Base-by-base conservation (phyloP, 92 coral and sea anemone genomes). In the Bergia puertoricense region DNA sequence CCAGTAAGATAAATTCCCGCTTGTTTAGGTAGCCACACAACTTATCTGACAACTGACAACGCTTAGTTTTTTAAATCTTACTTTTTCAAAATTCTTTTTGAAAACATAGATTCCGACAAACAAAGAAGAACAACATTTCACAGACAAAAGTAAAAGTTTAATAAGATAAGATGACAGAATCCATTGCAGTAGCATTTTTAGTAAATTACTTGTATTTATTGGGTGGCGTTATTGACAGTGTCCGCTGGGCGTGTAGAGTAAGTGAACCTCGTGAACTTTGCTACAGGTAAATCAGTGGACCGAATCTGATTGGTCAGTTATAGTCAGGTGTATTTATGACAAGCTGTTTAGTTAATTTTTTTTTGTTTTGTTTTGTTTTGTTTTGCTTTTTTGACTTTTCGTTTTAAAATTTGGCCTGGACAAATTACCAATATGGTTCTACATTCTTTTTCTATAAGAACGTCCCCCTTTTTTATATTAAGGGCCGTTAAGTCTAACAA, bases 171-270 rank as follows among this genome's bases (percentile, higher is more conserved):
- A 84, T 68, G 77, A 84, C 56, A 62, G n/a, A 66, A 62, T 62
- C 54, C 86, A 82, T 9, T 67, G 37, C 67, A 71, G 57, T 23
- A 72, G 15, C 79, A 37, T 46, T 72, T 54, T 84, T 43, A 36
- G 48, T 8, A 71, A 11, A 84, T 84, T 84, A 71, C 78, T n/a
- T 73, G 77, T 73, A 13, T 72, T 20, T 71, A 57, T 84, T 46
- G 79, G 87, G 87, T 84, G 87, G 87, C 44, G 71, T 72, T 84
- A 84, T 84, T 84, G 77, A 84, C 78, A 45, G 54, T 82, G 11
- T 8, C 76, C 56, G 73, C 39, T 69, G 56, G 76, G 86, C 86
- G 86, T 82, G 56, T 23, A 43, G 51, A 40, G 4, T 41, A 45
- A 42, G 38, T 82, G 86, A 82, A 82, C 86, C 40, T 82, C 39